These are phyloP conservation scores for Cantharis rustica DNA, from an alignment of 2,888 invertebrate genomes.

Conservation along the genomic window DNA sequence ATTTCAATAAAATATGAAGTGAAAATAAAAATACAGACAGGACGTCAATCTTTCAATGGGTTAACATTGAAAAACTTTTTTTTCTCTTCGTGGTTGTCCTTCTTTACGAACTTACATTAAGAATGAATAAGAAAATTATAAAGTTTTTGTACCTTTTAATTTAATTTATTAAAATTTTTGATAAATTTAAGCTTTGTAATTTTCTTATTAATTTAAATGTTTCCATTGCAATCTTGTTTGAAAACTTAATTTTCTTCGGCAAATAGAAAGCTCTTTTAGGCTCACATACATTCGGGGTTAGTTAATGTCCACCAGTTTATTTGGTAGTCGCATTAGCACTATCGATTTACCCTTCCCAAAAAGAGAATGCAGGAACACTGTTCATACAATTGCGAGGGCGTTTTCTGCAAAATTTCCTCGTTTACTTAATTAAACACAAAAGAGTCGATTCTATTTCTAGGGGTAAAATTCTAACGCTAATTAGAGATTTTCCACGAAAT, in stretches of 20 bases:
- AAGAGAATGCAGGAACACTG: background rate
- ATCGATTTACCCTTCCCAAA: conserved; percentile 1
- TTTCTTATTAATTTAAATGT: too few relatives aligned
- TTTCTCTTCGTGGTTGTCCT: background rate
- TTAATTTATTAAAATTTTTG: too few relatives aligned
- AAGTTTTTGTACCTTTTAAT: too few relatives aligned
- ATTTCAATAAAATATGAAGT: background rate
- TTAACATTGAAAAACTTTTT: background rate
- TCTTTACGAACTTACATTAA: background rate
- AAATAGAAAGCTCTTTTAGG: background rate
- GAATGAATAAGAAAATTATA: too few relatives aligned
- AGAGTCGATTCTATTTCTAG: conserved; percentile 7
- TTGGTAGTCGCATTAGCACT: background rate
- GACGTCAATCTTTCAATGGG: background rate
- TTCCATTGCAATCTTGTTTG: background rate
- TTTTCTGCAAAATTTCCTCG: conserved; percentile 23
- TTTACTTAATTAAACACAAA: conserved; percentile 26
- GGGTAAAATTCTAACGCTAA: background rate
- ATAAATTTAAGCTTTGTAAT: too few relatives aligned
- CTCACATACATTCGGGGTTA: background rate
- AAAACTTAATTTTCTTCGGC: background rate
- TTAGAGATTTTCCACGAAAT: background rate
- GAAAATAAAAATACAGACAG: background rate
- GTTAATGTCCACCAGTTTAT: background rate
- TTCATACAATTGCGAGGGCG: conserved; percentile 16